Percentiles rank a stretch among this genome's conserved stretches.
phyloP scores from a whole-genome alignment of 2,888 invertebrate species.

The Diaphora mendica region DNA sequence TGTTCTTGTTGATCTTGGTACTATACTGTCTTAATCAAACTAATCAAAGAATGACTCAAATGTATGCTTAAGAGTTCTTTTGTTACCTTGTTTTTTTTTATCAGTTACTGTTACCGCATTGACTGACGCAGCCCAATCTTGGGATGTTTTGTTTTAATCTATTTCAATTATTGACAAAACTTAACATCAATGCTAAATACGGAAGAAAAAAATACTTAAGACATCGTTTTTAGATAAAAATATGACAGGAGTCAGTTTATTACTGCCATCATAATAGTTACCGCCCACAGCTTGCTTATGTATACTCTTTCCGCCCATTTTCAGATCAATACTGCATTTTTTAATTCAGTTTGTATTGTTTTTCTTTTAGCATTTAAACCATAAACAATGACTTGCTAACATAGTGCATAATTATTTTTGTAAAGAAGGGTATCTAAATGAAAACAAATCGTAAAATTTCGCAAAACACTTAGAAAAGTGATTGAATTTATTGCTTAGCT shows the following conservation, averaged over 20 bases:
- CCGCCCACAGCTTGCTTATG: too few species aligned
- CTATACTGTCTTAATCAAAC: neutral
- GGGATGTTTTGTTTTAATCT: neutral
- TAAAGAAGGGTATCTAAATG: neutral
- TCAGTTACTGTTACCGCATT: constrained; percentile 1
- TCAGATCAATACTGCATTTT: neutral
- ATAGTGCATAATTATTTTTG: neutral
- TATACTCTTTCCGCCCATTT: neutral
- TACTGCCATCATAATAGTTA: neutral
- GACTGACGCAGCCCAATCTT: neutral
- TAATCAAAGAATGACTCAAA: neutral
- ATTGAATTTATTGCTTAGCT: neutral
- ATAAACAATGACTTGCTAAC: neutral
- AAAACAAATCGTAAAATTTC: neutral
- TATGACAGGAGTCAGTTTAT: neutral
- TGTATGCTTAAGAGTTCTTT: neutral
- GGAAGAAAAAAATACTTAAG: too few species aligned
- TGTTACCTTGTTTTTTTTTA: neutral
- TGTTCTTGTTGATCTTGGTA: constrained; percentile 1
- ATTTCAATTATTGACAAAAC: neutral
- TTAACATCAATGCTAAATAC: neutral
- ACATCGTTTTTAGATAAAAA: neutral
- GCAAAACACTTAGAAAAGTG: neutral
- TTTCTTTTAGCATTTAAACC: neutral
- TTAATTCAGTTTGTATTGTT: neutral